Evolutionary conservation across 2,113 vertebrate species (phyloP), one percentile per base, ranked within the genome.

Genomic region (Microcebus griseorufus): DNA sequence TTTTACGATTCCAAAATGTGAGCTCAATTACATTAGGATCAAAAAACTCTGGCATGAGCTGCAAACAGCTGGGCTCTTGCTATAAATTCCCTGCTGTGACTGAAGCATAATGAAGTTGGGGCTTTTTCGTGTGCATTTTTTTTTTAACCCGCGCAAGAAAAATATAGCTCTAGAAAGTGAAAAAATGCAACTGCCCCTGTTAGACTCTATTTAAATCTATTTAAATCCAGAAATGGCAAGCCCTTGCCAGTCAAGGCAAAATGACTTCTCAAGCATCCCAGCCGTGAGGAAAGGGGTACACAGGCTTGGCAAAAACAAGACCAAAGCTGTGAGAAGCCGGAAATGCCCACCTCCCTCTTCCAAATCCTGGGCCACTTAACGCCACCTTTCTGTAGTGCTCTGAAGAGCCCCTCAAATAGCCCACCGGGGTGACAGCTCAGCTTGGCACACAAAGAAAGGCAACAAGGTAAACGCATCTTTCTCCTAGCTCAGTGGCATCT

Each of bases 61-160:
- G 82, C 67, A 96, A 97, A 97, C 97, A 98, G 92, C 97, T 97
- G 96, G 97, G 91, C 42, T 97, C 88, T 97, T 97, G 91, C 94
- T 98, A 96, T 97, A 97, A 97, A 98, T 97, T 97, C 78, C 95
- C 92, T 96, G 90, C 96, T 96, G 92, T 94, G 88, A 96, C 82
- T 7, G 39, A 97, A 97, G 79, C 88, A 97, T 97, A 95, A 96
- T 96, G 86, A 96, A 96, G 62, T 75, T 92, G 29, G 39, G 42
- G 55, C 73, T 95, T 97, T 90, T 69, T 85, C 82, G 18, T 94
- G 80, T 94, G 34, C n/a, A 34, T 88, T 93, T 96, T 97, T 88
- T 91, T 96, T 98, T 87, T 67, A 97, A 75, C 76, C 14, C 0
- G 14, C 1, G 1, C 32, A 17, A 93, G 81, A 90, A 96, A 95